Conservation (phyloP, 2,888 invertebrate genomes). For the Cryptocephalus primarius region DNA sequence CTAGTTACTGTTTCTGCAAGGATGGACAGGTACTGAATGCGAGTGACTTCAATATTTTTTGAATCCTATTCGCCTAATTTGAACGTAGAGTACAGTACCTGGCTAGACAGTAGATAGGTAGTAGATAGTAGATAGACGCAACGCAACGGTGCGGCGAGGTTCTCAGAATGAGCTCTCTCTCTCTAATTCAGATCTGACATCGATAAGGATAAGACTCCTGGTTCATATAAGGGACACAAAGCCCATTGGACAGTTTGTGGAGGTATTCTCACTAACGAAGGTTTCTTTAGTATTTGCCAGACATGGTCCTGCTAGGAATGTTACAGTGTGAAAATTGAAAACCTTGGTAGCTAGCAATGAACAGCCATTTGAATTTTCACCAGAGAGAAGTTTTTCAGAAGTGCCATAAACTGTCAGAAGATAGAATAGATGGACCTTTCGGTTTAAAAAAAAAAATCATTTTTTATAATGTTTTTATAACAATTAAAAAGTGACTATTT, state of each 20-base stretch:
- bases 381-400: conserved; percentile 52
- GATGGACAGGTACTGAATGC: too few species aligned
- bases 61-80: too few species aligned
- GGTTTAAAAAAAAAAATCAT: conserved; percentile 43
- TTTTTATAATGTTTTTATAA: conserved; percentile 17
- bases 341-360: conserved; percentile 63
- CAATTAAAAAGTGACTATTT: too few species aligned
- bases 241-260: conserved; percentile 89
- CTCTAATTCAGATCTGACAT: conserved; percentile 48
- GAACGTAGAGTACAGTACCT: too few species aligned
- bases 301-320: conserved; percentile 73
- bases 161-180: too few species aligned
- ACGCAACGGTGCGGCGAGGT: too few species aligned
- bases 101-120: too few species aligned
- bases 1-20: too few species aligned
- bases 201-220: conserved; percentile 74
- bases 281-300: conserved; percentile 58
- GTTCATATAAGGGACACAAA: conserved; percentile 65
- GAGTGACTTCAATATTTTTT: too few species aligned
- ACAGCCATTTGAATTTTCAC: conserved; percentile 65
- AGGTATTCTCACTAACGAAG: conserved; percentile 37
- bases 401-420: conserved; percentile 57
- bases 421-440: conserved; percentile 58
- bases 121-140: too few species aligned
- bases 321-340: conserved; percentile 61